Percentiles rank a stretch among this genome's conserved stretches.
Conservation (phyloP, 2,113 vertebrate species). For the Pundamilia nyererei region DNA sequence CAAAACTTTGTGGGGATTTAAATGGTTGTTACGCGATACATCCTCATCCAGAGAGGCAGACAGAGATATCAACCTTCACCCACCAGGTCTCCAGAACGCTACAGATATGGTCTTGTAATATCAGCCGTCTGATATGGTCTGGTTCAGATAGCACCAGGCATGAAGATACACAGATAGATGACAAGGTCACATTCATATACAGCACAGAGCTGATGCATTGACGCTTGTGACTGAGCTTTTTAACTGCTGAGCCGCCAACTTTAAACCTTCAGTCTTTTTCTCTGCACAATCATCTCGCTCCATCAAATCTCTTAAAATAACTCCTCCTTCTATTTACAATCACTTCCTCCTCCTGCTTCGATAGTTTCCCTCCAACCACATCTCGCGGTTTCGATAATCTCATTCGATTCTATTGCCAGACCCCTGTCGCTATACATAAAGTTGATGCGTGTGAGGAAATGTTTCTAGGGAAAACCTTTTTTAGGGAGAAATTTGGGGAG, state of each 20-base stretch:
- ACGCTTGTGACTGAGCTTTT: slow-evolving; percentile 7
- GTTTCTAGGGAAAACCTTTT: slow-evolving; percentile 26
- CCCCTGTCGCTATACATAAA: slow-evolving; percentile 35
- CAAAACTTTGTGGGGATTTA: not conserved
- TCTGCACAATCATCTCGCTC: slow-evolving; percentile 58
- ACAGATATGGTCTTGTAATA: not conserved
- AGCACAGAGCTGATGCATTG: slow-evolving; percentile 1
- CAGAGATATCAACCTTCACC: not conserved
- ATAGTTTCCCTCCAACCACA: slow-evolving; percentile 26
- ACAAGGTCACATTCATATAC: slow-evolving; percentile 49
- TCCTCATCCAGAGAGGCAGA: slow-evolving; percentile 9
- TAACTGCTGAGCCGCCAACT: not conserved
- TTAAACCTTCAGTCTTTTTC: slow-evolving; percentile 13
- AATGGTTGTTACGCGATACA: not conserved
- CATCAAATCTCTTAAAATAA: slow-evolving; percentile 36
- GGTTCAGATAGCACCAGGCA: slow-evolving; percentile 38
- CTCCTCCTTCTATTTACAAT: slow-evolving; percentile 61
- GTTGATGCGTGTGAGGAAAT: slow-evolving; percentile 20
- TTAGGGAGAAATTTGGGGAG: not conserved
- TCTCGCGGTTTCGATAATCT: slow-evolving; percentile 28
- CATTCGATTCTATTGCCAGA: slow-evolving; percentile 42
- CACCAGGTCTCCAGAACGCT: not conserved
- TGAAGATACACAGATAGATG: slow-evolving; percentile 27
- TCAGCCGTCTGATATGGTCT: slow-evolving; percentile 18
- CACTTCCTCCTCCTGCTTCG: slow-evolving; percentile 4